Percentiles rank a stretch among this genome's conserved stretches.
Evolutionary conservation across 2,113 vertebrate species (phyloP).

Genomic region (Maccullochella peelii): DNA sequence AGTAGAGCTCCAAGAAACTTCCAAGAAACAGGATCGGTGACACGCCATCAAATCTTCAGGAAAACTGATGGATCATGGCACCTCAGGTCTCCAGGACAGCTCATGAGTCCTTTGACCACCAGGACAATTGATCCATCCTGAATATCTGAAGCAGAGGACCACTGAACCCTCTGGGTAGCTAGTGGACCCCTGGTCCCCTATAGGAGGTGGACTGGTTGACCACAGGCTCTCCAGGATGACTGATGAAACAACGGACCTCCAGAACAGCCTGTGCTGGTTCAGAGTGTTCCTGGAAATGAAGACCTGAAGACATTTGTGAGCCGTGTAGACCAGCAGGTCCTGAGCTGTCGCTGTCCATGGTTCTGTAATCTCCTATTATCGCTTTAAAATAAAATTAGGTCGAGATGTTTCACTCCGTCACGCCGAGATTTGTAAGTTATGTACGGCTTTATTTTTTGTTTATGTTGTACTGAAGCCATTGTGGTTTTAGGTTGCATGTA

Average conservation of each 20-base stretch:
- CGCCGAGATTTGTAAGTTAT: constrained; percentile 35
- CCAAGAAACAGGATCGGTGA: neutral
- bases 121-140: neutral
- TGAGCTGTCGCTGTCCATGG: constrained; percentile 79
- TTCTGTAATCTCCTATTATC: constrained; percentile 69
- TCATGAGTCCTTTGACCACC: neutral
- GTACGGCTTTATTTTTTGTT: constrained; percentile 54
- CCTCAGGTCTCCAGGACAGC: constrained; percentile 30
- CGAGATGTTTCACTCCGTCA: constrained; percentile 9
- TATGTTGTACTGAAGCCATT: constrained; percentile 55
- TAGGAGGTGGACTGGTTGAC: neutral
- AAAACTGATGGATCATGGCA: neutral
- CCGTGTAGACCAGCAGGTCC: neutral
- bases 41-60: neutral
- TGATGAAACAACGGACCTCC: neutral
- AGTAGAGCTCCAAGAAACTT: neutral
- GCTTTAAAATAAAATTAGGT: constrained; percentile 2
- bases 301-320: neutral
- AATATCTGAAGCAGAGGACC: neutral
- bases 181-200: neutral
- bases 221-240: neutral
- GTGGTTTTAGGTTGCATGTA: constrained; percentile 63
- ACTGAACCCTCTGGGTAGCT: neutral
- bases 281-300: neutral
- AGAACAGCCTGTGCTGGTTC: too few relatives aligned